phyloP scores from a whole-genome alignment of 2,888 invertebrate genomes.

The Ophioninae sp. region DNA sequence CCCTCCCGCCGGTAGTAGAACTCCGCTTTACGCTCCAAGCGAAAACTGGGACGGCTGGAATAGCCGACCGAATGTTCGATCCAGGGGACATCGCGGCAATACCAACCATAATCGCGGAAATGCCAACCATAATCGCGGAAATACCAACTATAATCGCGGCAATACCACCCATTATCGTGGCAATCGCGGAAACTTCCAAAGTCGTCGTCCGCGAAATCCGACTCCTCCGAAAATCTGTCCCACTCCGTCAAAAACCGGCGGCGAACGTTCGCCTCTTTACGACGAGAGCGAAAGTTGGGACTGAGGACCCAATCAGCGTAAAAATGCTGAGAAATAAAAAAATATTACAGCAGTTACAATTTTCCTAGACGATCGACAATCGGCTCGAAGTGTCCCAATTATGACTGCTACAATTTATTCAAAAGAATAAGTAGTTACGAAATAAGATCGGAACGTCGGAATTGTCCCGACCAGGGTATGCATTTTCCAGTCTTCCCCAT shows the following conservation, averaged over 20 bases:
- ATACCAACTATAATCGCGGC: background rate
- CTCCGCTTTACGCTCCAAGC: background rate
- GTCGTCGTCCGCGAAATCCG: background rate
- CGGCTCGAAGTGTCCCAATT: no score
- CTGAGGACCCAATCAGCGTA: background rate
- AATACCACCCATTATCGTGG: background rate
- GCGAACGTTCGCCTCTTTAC: constrained; percentile 28
- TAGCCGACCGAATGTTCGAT: background rate
- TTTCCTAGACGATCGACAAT: background rate
- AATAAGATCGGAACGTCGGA: background rate
- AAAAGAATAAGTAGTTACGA: no score
- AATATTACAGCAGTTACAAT: background rate
- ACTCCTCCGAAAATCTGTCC: background rate
- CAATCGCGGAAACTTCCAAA: background rate
- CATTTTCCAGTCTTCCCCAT: background rate
- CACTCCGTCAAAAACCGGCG: background rate
- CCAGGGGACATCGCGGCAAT: background rate
- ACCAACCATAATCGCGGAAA: background rate
- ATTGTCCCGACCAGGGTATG: background rate
- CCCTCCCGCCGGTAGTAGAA: background rate
- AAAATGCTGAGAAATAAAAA: no score
- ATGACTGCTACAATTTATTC: no score
- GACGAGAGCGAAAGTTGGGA: constrained; percentile 52
- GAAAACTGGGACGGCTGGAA: constrained; percentile 7
- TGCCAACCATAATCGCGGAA: background rate